phyloP scores from a whole-genome alignment of 2,888 invertebrate species.

The Volucella bombylans region DNA sequence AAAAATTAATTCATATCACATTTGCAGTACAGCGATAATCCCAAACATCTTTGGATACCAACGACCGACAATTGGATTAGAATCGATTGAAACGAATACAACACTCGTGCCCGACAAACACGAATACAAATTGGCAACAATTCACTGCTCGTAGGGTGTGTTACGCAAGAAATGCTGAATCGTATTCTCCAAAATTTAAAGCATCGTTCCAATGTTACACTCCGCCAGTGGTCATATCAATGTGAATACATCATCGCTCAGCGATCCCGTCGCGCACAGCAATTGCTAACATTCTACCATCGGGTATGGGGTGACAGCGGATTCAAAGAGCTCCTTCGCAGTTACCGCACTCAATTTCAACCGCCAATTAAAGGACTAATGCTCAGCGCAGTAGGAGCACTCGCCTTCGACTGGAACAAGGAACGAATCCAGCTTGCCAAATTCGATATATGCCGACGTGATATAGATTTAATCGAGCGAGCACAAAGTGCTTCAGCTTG shows the following conservation, averaged over 20 bases:
- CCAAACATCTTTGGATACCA: neutral
- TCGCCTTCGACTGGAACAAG: constrained; percentile 85
- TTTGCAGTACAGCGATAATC: constrained; percentile 20
- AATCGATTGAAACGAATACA: constrained; percentile 41
- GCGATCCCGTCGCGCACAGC: constrained; percentile 85
- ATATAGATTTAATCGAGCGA: constrained; percentile 84
- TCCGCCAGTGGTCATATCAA: constrained; percentile 84
- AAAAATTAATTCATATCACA: constrained; percentile 11
- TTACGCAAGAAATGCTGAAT: constrained; percentile 76
- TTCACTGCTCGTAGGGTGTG: constrained; percentile 34
- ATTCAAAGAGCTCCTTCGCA: constrained; percentile 83
- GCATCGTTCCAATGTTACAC: constrained; percentile 83
- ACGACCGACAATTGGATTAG: constrained; percentile 31
- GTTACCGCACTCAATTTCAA: constrained; percentile 79
- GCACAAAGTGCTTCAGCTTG: constrained; percentile 84
- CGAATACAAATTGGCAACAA: constrained; percentile 33
- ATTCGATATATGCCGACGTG: constrained; percentile 84
- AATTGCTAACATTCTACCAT: constrained; percentile 86
- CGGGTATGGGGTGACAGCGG: constrained; percentile 86
- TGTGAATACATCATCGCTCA: constrained; percentile 85
- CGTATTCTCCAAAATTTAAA: constrained; percentile 81
- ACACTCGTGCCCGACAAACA: neutral
- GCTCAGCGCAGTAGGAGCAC: constrained; percentile 84
- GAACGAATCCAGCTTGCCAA: constrained; percentile 85
- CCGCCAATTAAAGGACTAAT: constrained; percentile 84